Evolutionary conservation across 1,140 invertebrate species (phyloP), one percentile per base, ranked within the genome.

Genomic region (Conus betulinus): DNA sequence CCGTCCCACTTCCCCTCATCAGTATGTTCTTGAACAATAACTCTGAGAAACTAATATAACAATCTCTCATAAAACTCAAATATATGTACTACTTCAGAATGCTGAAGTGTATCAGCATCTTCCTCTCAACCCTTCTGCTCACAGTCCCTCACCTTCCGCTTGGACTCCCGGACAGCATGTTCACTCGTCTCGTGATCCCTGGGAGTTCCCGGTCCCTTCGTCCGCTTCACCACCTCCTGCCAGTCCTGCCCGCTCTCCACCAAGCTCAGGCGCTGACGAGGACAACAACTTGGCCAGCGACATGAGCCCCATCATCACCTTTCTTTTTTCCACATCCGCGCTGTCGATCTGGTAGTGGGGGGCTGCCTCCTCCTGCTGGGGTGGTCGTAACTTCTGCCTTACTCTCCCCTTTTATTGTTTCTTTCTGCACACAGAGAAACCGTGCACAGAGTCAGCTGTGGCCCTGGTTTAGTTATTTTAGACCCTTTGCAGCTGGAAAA

Each of bases 181-280:
- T 90, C 90, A 67, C 87, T 79, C 15, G 53, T 52, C 52, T 87
- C 89, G 60, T 85, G 87, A 55, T 90, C 90, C 78, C 89, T 90
- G 55, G 89, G 84, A 25, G 85, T 79, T 39, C 17, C 63, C 6
- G 79, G 8, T 5, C 90, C 89, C 55, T 92, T 88, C 87, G 91
- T 92, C 39, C 92, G 89, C 52, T 92, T 93, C 6, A 95, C 94
- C 6, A 95, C 94, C 88, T 95, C 92, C 55, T 76, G 90, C 3
- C 67, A 71, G 67, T 71, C 67, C 20, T 5, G 53, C 87, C 87
- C 39, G 23, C 57, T 13, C 81, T 13, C 91, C 93, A 25, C 91
- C 92, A 23, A 92, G 81, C 83, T 94, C 93, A 0, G 94, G 94
- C 0, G 94, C 94, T 86, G 93, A 94, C 3, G 93, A 93, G 0